These are phyloP conservation scores for Aporophyla nigra DNA, from an alignment of 2,888 invertebrate genomes.

Conservation along the genomic window DNA sequence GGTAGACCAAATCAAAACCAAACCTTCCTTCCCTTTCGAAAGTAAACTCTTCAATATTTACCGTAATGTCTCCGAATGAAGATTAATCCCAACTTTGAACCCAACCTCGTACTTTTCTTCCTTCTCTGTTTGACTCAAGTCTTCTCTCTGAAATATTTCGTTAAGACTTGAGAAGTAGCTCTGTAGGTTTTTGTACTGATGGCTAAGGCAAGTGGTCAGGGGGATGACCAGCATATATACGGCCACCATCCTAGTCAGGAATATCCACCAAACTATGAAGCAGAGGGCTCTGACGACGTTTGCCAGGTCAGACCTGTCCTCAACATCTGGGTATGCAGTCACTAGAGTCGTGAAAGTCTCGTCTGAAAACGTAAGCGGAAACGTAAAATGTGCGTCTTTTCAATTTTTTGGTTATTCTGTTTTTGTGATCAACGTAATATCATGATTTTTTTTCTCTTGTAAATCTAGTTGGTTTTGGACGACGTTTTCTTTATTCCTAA, in stretches of 20 bases:
- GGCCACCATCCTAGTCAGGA: conserved; percentile 62
- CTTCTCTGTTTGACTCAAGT: conserved; percentile 70
- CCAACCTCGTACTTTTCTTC: conserved; percentile 73
- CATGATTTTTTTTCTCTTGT: background rate
- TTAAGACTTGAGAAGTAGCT: conserved; percentile 76
- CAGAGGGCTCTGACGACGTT: conserved; percentile 54
- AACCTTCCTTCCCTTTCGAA: background rate
- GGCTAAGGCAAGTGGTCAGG: conserved; percentile 68
- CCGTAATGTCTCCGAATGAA: conserved; percentile 77
- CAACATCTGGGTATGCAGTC: conserved; percentile 73
- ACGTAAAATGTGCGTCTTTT: background rate
- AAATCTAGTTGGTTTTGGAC: conserved; percentile 2
- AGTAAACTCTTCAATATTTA: conserved; percentile 57
- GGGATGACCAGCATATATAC: conserved; percentile 67
- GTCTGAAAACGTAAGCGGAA: conserved; percentile 60
- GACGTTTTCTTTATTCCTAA: background rate
- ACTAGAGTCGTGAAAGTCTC: conserved; percentile 71
- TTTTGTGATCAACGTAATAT: background rate
- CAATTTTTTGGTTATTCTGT: background rate
- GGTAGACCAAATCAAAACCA: background rate
- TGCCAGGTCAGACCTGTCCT: conserved; percentile 68
- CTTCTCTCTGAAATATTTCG: conserved; percentile 69
- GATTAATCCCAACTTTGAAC: conserved; percentile 76
- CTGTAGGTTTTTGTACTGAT: conserved; percentile 77
- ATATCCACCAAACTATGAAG: conserved; percentile 71